Conservation (phyloP, 2,113 vertebrate genomes). For the Leptobrachium ailaonicum region DNA sequence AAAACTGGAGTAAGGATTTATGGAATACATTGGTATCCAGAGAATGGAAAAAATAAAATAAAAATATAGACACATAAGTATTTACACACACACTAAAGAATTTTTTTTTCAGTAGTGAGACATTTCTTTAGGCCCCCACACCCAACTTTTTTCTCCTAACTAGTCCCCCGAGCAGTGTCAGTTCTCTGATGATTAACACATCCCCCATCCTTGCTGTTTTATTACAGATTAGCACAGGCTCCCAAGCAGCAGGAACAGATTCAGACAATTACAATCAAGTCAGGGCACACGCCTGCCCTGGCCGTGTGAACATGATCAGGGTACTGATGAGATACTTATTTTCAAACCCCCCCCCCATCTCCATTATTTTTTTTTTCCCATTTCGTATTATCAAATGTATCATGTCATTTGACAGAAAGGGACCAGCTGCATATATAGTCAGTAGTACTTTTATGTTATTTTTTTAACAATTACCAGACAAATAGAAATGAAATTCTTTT, state of each 20-base stretch:
- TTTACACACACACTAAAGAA: no score
- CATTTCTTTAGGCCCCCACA: slow-evolving; percentile 18
- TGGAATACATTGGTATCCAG: no score
- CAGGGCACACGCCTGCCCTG: slow-evolving; percentile 97
- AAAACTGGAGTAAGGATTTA: no score
- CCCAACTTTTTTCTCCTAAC: slow-evolving; percentile 36
- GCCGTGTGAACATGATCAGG: slow-evolving; percentile 96
- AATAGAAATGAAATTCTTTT: no score
- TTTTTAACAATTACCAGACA: no score
- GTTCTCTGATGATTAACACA: slow-evolving; percentile 86
- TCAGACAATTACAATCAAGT: slow-evolving; percentile 99
- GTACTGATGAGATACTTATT: slow-evolving; percentile 99
- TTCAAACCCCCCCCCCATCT: slow-evolving; percentile 68
- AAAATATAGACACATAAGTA: no score
- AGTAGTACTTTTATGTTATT: neutral
- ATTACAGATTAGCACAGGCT: slow-evolving; percentile 91
- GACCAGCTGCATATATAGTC: slow-evolving; percentile 70
- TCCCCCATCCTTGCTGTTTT: slow-evolving; percentile 86
- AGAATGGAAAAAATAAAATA: no score
- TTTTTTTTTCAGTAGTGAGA: neutral
- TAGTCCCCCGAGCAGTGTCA: slow-evolving; percentile 64
- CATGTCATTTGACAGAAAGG: slow-evolving; percentile 82
- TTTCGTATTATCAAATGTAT: slow-evolving; percentile 85
- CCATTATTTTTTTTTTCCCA: slow-evolving; percentile 63
- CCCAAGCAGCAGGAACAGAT: slow-evolving; percentile 98